Base-by-base conservation (phyloP, 2,797 vertebrate species). In the Pelodytes ibericus region DNA sequence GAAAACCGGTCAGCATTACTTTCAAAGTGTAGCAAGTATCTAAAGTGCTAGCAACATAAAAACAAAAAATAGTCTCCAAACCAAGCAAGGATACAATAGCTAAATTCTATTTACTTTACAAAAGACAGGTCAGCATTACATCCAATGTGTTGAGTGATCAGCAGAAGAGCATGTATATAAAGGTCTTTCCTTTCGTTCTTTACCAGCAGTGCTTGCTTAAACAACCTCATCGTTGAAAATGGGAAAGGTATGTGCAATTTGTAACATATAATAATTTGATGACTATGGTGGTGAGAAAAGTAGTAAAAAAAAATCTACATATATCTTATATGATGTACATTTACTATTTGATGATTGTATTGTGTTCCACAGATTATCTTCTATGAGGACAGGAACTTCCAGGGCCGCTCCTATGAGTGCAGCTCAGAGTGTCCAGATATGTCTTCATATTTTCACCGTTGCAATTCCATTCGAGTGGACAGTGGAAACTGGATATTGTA, bases 311-410 rank as follows among this genome's bases (percentile, higher is more conserved):
- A n/a, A n/a, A n/a, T n/a, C n/a, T n/a, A n/a, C n/a, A 24, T 53
- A 3, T 22, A 24, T 4, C 20, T 7, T 39, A 1, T 20, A 22
- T 44, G 2, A 16, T 15, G n/a, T n/a, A n/a, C n/a, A n/a, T n/a
- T n/a, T n/a, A n/a, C n/a, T n/a, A n/a, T n/a, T n/a, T n/a, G n/a
- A n/a, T n/a, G n/a, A n/a, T n/a, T n/a, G n/a, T n/a, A n/a, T n/a
- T n/a, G 26, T 4, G 8, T 33, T 74, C 70, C 81, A 57, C 75
- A 94, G 90, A 87, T 92, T 69, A 88, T 76, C 78, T 91, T 91
- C 66, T 94, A 89, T 41, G 92, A 93, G 84, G 91, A 93, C 71
- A 90, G 81, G 61, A 86, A 88, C 84, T 92, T 94, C 83, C 85
- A 87, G 87, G 88, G 90, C 31, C 88, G 86, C 61, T 89, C 82